Conservation (phyloP, 2,888 invertebrate species). For the Machimus atricapillus region DNA sequence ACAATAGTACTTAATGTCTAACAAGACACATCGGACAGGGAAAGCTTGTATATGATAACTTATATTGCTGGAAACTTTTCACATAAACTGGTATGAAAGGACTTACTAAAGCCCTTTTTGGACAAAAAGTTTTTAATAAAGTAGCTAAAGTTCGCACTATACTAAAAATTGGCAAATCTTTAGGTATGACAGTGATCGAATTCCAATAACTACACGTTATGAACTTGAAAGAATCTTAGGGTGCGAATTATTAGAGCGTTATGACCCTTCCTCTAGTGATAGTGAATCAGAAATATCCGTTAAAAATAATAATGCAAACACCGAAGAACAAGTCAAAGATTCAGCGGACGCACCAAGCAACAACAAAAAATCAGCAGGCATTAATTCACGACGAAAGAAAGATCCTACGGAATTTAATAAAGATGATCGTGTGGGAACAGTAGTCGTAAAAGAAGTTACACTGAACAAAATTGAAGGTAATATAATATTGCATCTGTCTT, state of each 20-base stretch:
- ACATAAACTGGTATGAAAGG: too few species aligned
- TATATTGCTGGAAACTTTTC: too few species aligned
- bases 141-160: too few species aligned
- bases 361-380: constrained; percentile 16
- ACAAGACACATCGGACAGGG: too few species aligned
- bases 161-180: not conserved
- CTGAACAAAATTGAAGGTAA: constrained; percentile 37
- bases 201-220: constrained; percentile 53
- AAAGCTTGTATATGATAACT: too few species aligned
- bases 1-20: too few species aligned
- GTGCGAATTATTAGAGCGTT: constrained; percentile 52
- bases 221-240: constrained; percentile 52
- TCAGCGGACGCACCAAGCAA: not conserved
- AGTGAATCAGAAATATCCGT: constrained; percentile 47
- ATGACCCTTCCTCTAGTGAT: not conserved
- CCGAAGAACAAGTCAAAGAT: constrained; percentile 15
- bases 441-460: constrained; percentile 40
- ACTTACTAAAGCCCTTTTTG: too few species aligned
- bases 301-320: not conserved
- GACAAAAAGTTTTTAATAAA: too few species aligned
- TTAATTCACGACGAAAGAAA: too few species aligned
- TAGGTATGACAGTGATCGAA: constrained; percentile 55
- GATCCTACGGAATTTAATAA: not conserved
- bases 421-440: constrained; percentile 24
- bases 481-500: not conserved